Evolutionary conservation across 2,888 invertebrate genomes (phyloP), one percentile per base, ranked within the genome.

Genomic region (Noctua janthina): DNA sequence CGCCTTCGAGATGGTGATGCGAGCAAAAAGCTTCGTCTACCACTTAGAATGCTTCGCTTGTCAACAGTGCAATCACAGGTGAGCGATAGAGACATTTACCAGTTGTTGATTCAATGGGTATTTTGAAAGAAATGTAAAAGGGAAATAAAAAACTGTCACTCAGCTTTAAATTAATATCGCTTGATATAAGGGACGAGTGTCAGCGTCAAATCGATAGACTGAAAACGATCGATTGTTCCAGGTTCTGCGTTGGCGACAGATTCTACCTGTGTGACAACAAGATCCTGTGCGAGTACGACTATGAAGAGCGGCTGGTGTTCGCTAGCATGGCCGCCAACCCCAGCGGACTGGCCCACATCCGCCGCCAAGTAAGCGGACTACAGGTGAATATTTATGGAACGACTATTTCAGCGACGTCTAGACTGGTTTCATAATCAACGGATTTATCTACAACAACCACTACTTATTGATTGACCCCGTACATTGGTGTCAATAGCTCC

Each of bases 1-100:
- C 84, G 99, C 99, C 88, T 99, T 99, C 96, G 99, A 99, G 97
- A 99, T 99, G 99, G 99, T 99, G 92, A 99, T 99, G 99, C 97
- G 99, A 95, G 99, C 99, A 89, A 98, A 98, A 96, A 98, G 98
- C 93, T 99, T 99, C 96, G 99, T 99, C 87, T 99, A 99, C 97
- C 99, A 99, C 96, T 97, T 99, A 96, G 99, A 99, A 95, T 99
- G 99, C 95, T 99, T 99, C 95, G 99, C 99, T 91, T 99, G 99
- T 97, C 99, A 99, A 96, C 99, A 99, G 95, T 99, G 99, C 96
- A 99, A 98, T 97, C 99, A 99, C 97, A 98, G 99, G 99, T 99
- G 95, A 96, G 94, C 83, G 73, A 39, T 7, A 39, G 2, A 66
- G 20, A 35, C 20, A 66, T 11, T 39, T 20, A 20, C 0, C 39